Base-by-base conservation (phyloP, 2,888 invertebrate genomes). In the Aspidapion aeneum region DNA sequence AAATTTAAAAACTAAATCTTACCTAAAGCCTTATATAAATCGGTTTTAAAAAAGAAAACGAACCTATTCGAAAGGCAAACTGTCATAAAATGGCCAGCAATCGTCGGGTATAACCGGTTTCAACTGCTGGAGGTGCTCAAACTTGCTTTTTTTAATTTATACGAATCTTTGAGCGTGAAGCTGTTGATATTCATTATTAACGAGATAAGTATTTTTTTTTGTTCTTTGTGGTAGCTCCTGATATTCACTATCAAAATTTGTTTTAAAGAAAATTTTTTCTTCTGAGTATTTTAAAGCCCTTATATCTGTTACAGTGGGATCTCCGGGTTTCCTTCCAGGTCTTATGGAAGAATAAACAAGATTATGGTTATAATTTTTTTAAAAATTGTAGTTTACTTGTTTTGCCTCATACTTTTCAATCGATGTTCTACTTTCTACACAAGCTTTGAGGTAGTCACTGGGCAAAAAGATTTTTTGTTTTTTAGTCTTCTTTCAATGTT, bases 401-500 rank as follows among this genome's bases (percentile, higher is more conserved):
- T 58, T 57, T 9, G 22, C 21, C 21, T 65, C 62, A 58, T 67
- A 69, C 5, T 58, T 58, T 52, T 56, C 48, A 21, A 66, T 61
- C n/a, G 60, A 62, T 49, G 55, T 58, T 54, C 70, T 56, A n/a
- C 66, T 62, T 57, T 64, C 65, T 61, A 55, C 58, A 49, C 60
- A 63, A 17, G 67, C 58, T 20, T 60, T 49, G 16, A 55, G n/a
- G 58, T 69, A 69, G 58, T 71, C 67, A 58, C 58, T 64, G 48
- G 68, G 70, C 21, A 68, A 55, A 61, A 62, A 55, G 48, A 70
- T 68, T 48, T 66, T 55, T 62, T 60, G 20, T 60, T 62, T 66
- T 66, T 69, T 21, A 68, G 56, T 51, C 66, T 67, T 57, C 59
- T 56, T 57, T 70, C 71, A 18, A 72, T 71, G 12, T 35, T 20